Base-by-base conservation (phyloP, 1,140 invertebrate genomes). In the Heliconius himera region DNA sequence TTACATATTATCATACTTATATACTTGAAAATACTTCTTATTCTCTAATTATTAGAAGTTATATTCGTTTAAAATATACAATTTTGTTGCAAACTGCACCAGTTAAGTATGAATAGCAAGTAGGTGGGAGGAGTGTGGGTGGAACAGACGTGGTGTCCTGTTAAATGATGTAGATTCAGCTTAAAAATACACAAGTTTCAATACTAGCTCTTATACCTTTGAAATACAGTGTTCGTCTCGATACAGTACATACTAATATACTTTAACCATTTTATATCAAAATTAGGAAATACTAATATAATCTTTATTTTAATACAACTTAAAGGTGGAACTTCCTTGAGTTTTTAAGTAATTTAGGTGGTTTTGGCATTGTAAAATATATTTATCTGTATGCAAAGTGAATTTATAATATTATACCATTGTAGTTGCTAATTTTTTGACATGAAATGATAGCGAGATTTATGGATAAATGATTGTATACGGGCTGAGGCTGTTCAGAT, bases 41-140 rank as follows among this genome's bases (percentile, higher is more conserved):
- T n/a, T 8, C 0, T 16, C 38, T 36, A 46, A 8, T 13, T 16
- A 2, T 38, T 76, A 80, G 73, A 72, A 20, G 26, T 16, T 29
- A 51, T 13, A 73, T 1, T 80, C n/a, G 20, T 13, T 26, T 73
- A n/a, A 36, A 66, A 49, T 60, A 29, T 36, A 51, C 74, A 20
- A 54, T 13, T 70, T n/a, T 36, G 41, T 54, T 18, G 75, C 20
- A 70, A 66, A 77, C 36, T 73, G 33, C 77, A 81, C 79, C 72
- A 81, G 54, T 77, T 78, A 81, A 81, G 77, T 81, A 81, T 78
- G 80, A 81, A 81, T 81, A 78, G 76, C 80, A 81, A 81, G 78
- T 81, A 78, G 56, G 80, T 81, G 76, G 77, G 80, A 76, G 77
- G 76, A 73, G 73, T 70, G 80, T 78, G 73, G 80, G 76, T 66